Percentiles rank a stretch among this genome's conserved stretches.
Evolutionary conservation across 2,113 vertebrate species (phyloP).

Genomic region (Phodopus roborovskii): DNA sequence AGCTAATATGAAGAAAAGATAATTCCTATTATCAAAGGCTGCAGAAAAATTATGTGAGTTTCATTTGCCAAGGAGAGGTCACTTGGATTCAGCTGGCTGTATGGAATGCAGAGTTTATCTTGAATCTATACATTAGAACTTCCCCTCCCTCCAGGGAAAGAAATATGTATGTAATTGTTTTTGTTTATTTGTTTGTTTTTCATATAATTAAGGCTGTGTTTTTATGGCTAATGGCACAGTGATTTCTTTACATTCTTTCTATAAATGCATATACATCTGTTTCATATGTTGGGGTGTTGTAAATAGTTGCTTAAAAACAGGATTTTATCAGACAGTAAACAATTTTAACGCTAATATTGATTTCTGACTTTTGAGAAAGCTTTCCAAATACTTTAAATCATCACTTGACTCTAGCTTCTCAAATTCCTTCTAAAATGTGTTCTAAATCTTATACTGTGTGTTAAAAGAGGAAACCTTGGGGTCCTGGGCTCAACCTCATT

Average conservation of each 20-base stretch:
- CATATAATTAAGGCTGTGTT: constrained; percentile 47
- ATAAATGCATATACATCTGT: neutral
- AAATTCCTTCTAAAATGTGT: neutral
- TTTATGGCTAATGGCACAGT: constrained; percentile 34
- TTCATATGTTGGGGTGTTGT: neutral
- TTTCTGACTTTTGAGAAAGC: neutral
- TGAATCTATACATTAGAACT: constrained; percentile 78
- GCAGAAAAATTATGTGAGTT: constrained; percentile 77
- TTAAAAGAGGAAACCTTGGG: constrained; percentile 20
- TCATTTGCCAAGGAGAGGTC: constrained; percentile 80
- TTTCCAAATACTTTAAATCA: constrained; percentile 17
- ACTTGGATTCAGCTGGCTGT: constrained; percentile 75
- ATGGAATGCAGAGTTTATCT: constrained; percentile 81
- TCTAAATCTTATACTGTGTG: constrained; percentile 35
- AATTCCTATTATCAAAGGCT: constrained; percentile 76
- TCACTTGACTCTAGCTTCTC: constrained; percentile 12
- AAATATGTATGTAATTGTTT: constrained; percentile 62
- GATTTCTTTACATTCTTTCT: constrained; percentile 11
- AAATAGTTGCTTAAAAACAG: neutral
- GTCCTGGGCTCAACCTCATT: neutral
- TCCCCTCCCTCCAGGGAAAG: neutral
- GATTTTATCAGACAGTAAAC: neutral
- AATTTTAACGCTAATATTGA: neutral
- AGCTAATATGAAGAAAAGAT: constrained; percentile 80
- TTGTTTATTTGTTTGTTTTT: constrained; percentile 43